Evolutionary conservation across 2,888 invertebrate species (phyloP).

Genomic region (Sericinus montela): DNA sequence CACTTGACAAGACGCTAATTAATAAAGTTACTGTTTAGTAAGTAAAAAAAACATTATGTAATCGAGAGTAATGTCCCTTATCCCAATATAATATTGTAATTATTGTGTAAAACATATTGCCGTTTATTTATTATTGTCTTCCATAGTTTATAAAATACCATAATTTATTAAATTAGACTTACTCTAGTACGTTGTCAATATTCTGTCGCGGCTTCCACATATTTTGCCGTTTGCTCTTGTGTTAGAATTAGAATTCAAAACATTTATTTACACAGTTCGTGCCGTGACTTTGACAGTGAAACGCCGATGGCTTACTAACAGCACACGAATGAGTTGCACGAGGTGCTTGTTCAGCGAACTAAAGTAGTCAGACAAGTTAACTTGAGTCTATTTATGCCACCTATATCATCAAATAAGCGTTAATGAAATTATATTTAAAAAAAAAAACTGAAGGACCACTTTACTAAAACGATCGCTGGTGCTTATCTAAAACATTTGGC

Average conservation of each 20-base stretch:
- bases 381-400: constrained; percentile 3
- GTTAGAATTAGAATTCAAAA: constrained; percentile 15
- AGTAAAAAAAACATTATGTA: too few species aligned
- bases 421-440: too few species aligned
- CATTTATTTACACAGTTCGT: background rate
- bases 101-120: too few species aligned
- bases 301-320: constrained; percentile 6
- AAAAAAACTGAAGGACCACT: too few species aligned
- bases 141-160: too few species aligned
- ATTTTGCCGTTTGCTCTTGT: background rate
- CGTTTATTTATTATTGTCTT: too few species aligned
- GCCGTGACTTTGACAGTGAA: constrained; percentile 8
- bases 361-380: constrained; percentile 13
- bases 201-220: constrained; percentile 24
- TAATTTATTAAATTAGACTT: constrained; percentile 9
- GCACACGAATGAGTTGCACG: background rate
- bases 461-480: too few species aligned
- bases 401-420: background rate
- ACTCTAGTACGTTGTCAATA: constrained; percentile 21
- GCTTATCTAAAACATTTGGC: too few species aligned
- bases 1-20: too few species aligned
- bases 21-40: too few species aligned
- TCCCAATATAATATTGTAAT: too few species aligned
- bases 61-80: too few species aligned
- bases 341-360: background rate